Evolutionary conservation across 2,113 vertebrate genomes (phyloP).

Genomic region (Seriola quinqueradiata): DNA sequence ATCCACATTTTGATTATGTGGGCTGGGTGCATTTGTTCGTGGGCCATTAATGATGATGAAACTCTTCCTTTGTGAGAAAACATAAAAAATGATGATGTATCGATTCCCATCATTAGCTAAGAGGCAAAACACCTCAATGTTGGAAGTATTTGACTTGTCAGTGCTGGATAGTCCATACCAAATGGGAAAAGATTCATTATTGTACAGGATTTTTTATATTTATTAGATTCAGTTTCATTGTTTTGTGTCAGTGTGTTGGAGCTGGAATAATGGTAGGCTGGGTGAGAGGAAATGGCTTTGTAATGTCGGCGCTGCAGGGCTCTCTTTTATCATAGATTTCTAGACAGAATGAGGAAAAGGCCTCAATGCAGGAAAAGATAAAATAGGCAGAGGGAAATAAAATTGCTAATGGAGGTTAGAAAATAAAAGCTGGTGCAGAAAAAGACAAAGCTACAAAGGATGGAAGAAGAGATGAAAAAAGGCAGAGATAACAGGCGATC

Average conservation of each 20-base stretch:
- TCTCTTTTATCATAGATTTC: conserved; percentile 46
- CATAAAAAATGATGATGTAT: conserved; percentile 16
- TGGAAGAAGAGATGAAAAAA: conserved; percentile 1
- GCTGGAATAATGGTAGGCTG: conserved; percentile 30
- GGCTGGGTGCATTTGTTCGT: no score
- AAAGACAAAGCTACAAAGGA: neutral
- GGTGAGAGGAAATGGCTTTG: conserved; percentile 43
- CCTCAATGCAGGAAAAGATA: conserved; percentile 13
- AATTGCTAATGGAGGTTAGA: conserved; percentile 18
- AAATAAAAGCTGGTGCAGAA: conserved; percentile 17
- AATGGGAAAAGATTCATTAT: conserved; percentile 22
- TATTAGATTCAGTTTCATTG: conserved; percentile 38
- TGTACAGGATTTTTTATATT: conserved; percentile 22
- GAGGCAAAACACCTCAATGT: neutral
- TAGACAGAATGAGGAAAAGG: conserved; percentile 41
- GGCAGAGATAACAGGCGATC: conserved; percentile 26
- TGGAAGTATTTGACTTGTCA: neutral
- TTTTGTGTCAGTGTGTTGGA: conserved; percentile 28
- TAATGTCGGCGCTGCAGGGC: conserved; percentile 50
- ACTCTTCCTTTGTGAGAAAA: conserved; percentile 21
- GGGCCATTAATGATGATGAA: neutral
- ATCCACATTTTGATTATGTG: neutral
- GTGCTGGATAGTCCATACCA: conserved; percentile 21
- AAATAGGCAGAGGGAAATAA: conserved; percentile 29
- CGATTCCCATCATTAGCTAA: conserved; percentile 29